Base-by-base conservation (phyloP, 2,888 invertebrate species). In the Onthophagus sagittarius region DNA sequence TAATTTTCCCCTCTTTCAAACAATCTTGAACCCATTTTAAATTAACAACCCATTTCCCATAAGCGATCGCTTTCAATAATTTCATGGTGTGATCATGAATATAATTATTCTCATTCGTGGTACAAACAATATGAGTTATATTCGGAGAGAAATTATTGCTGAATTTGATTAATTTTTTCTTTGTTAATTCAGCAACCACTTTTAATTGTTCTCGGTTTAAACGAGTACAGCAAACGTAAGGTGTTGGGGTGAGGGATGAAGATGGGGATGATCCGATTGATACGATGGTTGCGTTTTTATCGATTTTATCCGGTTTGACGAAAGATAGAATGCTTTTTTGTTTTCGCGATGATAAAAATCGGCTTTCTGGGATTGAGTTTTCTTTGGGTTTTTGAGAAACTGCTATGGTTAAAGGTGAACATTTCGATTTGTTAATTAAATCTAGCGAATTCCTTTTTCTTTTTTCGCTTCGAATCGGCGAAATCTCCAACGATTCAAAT, bases 41-140 rank as follows among this genome's bases (percentile, higher is more conserved):
- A 3, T 86, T 85, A 9, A 90, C 80, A 39, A 90, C 88, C 90
- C 90, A 90, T 78, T 88, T 87, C 0, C 89, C 88, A 0, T 87
- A 85, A 7, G 90, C 89, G 63, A 90, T 81, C 0, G 89, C 89
- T 69, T 86, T 85, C 82, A 90, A 86, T 79, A 86, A 89, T 78
- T 90, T 90, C 11, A 89, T 83, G 3, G 85, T 85, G 73, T 84
- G 84, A 77, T 84, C 83, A 63, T 79, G 79, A 2, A 84, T 73
- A 64, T 78, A 77, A 72, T 83, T 82, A 5, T 78, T 77, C 14
- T 82, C 79, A 71, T 84, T 79, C 0, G 81, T 81, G 13, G 77
- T 71, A 6, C 85, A 84, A 14, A 85, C 79, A 79, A 85, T 77
- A 77, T 85, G 85, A 0, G 85, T 85, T 5, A 85, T 84, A 7